These are phyloP conservation scores for Rhogogaster chlorosoma DNA, from an alignment of 2,888 invertebrate species.

Conservation along the genomic window DNA sequence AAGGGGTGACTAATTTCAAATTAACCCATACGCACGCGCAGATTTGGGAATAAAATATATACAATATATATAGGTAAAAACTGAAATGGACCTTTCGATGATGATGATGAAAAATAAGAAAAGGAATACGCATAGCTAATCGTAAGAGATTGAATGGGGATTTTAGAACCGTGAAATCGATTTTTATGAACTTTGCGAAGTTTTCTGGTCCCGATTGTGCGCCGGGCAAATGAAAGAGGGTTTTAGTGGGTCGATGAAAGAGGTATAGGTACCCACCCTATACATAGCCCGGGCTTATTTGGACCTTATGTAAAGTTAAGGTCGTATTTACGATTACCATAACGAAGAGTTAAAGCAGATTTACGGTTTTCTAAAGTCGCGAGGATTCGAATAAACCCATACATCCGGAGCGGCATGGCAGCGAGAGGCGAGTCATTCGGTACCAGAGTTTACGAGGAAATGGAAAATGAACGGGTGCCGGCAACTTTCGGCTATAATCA, in stretches of 20 bases:
- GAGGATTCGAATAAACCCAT: constrained; percentile 26
- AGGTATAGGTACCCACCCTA: constrained; percentile 6
- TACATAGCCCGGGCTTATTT: constrained; percentile 11
- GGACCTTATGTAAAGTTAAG: constrained; percentile 32
- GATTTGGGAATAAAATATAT: background rate
- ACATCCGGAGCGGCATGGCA: background rate
- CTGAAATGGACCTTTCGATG: background rate
- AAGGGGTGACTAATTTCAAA: constrained; percentile 1
- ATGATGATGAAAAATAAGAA: background rate
- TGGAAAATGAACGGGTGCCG: background rate
- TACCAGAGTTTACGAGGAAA: constrained; percentile 24
- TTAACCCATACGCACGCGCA: background rate
- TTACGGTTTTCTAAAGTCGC: constrained; percentile 43
- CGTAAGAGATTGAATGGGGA: too few species aligned
- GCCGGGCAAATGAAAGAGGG: background rate
- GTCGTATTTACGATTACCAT: constrained; percentile 45
- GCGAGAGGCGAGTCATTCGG: background rate
- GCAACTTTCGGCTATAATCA: background rate
- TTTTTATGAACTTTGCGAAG: background rate
- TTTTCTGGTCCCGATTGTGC: background rate
- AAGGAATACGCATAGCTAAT: too few species aligned
- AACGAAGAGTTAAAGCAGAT: constrained; percentile 45
- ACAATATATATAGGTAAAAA: background rate
- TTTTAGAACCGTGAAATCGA: background rate
- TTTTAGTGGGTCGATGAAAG: background rate